Base-by-base conservation (phyloP, 2,888 invertebrate species). In the Rhingia rostrata region DNA sequence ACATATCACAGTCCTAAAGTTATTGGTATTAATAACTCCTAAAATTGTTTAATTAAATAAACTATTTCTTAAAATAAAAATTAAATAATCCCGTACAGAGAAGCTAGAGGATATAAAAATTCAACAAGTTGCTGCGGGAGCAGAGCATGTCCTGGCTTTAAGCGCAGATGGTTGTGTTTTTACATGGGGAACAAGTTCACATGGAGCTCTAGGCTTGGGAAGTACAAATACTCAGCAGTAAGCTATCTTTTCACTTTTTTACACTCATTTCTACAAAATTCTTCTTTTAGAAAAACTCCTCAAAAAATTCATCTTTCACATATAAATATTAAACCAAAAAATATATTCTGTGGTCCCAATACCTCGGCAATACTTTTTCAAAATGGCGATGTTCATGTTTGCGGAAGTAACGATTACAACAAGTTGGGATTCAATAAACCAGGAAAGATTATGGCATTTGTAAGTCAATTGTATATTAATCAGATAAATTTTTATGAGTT, bases 331-430 rank as follows among this genome's bases (percentile, higher is more conserved):
- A 90, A 92, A 58, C 92, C 93, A 4, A 89, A 91, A 6, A 92
- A 92, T 69, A 92, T 94, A n/a, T 92, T 92, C 87, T 94, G 94
- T 88, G 94, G 95, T 0, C 91, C 92, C 0, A 94, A 95, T 87
- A 93, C 93, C 0, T 94, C 94, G 0, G 93, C 94, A 80, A 91
- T 94, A 35, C 89, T 95, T 6, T 94, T 94, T 10, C 92, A 93
- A 64, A 92, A 92, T 74, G 95, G 94, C 2, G 92, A 92, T 43
- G 89, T 95, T 45, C 92, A 94, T 79, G 94, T 94, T 4, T 94
- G 94, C 88, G 95, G 95, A 10, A 93, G 92, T 80, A 95, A 94
- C 88, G 91, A 92, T 54, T 92, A 93, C 88, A 94, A 95, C 88
- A 95, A 95, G 88, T 91, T 95, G 45, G 95, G 94, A 33, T 92